A percentile compares a stretch with the other conserved stretches of the same genome.
These are phyloP conservation scores for Gallirallus australis DNA, from an alignment of 2,797 vertebrate genomes.

Conservation along the genomic window DNA sequence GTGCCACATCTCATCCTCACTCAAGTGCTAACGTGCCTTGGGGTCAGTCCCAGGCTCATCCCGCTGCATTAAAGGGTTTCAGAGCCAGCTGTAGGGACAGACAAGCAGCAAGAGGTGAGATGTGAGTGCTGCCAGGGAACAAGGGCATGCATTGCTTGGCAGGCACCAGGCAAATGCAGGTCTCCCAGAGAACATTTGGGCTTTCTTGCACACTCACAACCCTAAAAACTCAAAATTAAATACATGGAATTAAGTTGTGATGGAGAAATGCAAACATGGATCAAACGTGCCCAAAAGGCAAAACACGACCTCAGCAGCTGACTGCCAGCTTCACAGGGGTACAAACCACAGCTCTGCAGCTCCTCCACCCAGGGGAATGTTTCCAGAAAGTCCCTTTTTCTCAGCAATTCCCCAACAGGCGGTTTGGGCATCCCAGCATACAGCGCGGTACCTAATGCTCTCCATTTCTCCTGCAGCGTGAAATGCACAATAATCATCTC, in stretches of 20 bases:
- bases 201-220: accelerated
- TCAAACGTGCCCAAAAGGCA: accelerated
- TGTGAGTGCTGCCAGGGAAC: accelerated
- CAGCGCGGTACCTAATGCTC: accelerated
- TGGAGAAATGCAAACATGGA: not conserved
- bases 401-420: not conserved
- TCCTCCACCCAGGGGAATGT: not conserved
- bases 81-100: not conserved
- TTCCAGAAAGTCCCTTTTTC: not conserved
- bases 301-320: not conserved
- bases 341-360: accelerated
- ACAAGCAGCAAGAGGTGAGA: accelerated
- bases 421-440: accelerated
- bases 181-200: accelerated
- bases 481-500: not conserved
- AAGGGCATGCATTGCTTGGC: accelerated
- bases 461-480: not conserved
- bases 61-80: not conserved
- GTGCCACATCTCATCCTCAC: not conserved
- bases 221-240: not conserved
- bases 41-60: not conserved
- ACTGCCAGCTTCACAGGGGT: not conserved
- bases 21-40: accelerated
- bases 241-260: accelerated
- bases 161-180: accelerated